Evolutionary conservation across 1,140 invertebrate genomes (phyloP).

Genomic region (Colletes latitarsis): DNA sequence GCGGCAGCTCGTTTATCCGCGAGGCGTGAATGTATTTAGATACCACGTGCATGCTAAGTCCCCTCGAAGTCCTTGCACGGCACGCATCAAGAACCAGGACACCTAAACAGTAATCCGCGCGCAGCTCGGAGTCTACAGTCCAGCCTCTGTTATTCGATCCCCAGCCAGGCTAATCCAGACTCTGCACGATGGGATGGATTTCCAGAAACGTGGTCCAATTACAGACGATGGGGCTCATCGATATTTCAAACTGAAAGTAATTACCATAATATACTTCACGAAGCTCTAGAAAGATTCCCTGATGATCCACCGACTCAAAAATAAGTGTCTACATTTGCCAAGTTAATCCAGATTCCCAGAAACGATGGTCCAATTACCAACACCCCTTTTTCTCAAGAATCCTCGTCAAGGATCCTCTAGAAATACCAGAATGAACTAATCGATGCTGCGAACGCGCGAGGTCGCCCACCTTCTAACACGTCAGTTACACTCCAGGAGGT

Average conservation of each 20-base stretch:
- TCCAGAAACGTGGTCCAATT: no score
- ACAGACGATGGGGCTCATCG: no score
- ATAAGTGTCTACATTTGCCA: no score
- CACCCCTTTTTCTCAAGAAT: no score
- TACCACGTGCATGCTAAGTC: slow-evolving; percentile 18
- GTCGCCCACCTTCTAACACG: neutral
- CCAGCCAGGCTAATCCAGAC: neutral
- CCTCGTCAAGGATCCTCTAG: no score
- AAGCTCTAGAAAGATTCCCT: no score
- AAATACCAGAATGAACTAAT: neutral
- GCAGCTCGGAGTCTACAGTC: neutral
- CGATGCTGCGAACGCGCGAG: neutral
- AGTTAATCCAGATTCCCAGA: no score
- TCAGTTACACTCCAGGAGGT: neutral
- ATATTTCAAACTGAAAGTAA: no score
- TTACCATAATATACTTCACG: no score
- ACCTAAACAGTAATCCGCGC: neutral
- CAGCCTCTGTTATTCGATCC: slow-evolving; percentile 1
- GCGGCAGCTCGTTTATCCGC: slow-evolving; percentile 32
- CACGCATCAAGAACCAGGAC: slow-evolving; percentile 41
- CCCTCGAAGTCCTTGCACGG: slow-evolving; percentile 35
- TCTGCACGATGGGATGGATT: neutral
- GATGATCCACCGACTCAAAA: no score
- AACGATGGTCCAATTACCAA: no score
- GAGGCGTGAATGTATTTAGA: slow-evolving; percentile 36